Conservation (phyloP, 2,113 vertebrate genomes). For the Kryptolebias marmoratus region DNA sequence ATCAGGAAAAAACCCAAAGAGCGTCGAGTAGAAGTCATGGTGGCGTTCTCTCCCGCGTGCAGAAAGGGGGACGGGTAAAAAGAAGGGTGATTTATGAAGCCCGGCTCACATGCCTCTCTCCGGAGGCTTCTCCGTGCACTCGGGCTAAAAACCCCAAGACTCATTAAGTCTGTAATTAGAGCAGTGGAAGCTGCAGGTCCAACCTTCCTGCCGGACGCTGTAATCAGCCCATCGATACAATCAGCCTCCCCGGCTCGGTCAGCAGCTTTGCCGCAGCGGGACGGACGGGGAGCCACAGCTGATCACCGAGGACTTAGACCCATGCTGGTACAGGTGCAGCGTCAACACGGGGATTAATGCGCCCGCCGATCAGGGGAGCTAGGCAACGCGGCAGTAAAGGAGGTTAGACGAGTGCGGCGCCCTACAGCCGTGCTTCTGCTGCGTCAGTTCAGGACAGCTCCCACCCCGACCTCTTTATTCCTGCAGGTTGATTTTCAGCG, state of each 20-base stretch:
- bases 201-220: constrained; percentile 35
- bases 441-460: constrained; percentile 19
- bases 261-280: constrained; percentile 45
- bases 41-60: constrained; percentile 16
- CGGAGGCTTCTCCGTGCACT: constrained; percentile 22
- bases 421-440: constrained; percentile 17
- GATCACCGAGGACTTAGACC: constrained; percentile 41
- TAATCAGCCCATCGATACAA: constrained; percentile 51
- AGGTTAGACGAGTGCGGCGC: constrained; percentile 20
- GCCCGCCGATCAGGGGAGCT: constrained; percentile 52
- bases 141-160: constrained; percentile 50
- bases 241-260: constrained; percentile 45
- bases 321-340: constrained; percentile 50
- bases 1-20: constrained; percentile 22
- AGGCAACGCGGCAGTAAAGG: constrained; percentile 16
- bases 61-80: not conserved
- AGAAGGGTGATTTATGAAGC: constrained; percentile 59
- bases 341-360: constrained; percentile 70
- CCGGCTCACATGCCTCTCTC: constrained; percentile 6
- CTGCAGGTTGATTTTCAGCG: not conserved
- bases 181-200: constrained; percentile 46
- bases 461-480: not conserved
- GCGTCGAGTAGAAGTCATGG: constrained; percentile 15
- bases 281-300: constrained; percentile 15
- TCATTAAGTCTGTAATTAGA: constrained; percentile 76